Evolutionary conservation across 2,797 vertebrate species (phyloP).

Genomic region (Monodelphis domestica): DNA sequence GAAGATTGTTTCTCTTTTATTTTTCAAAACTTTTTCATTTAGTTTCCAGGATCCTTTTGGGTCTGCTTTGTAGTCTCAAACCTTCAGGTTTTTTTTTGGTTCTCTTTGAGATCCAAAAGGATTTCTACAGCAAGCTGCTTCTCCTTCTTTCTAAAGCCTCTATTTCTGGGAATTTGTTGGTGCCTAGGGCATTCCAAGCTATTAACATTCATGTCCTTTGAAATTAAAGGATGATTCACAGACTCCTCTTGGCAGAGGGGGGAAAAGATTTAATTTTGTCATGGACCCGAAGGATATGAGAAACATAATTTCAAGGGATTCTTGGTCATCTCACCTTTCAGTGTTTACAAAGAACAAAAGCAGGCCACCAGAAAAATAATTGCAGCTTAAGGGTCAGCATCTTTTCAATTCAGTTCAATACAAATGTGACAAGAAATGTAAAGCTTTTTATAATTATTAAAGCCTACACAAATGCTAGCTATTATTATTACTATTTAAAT

Average conservation of each 20-base stretch:
- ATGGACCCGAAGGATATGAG: neutral
- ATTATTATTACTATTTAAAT: neutral
- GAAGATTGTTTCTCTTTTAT: conserved; percentile 28
- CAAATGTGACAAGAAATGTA: neutral
- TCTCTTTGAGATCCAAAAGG: neutral
- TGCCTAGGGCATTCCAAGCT: neutral
- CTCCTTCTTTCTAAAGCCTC: neutral
- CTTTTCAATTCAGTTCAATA: neutral
- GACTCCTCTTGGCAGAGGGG: neutral
- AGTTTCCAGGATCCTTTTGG: neutral
- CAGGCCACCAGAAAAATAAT: neutral
- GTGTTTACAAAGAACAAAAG: neutral
- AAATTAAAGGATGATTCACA: neutral
- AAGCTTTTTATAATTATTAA: neutral
- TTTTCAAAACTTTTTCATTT: conserved; percentile 25
- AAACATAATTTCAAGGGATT: neutral
- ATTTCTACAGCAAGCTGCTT: neutral
- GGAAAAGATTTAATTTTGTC: neutral
- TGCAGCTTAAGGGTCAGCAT: neutral
- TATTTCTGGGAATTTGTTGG: neutral
- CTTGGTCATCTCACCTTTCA: neutral
- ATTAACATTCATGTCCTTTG: neutral
- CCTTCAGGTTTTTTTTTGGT: neutral
- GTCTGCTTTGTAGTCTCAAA: neutral
- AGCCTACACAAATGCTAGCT: neutral